A percentile compares a stretch with the other conserved stretches of the same genome.
phyloP scores from a whole-genome alignment of 2,797 vertebrate species.

The Pangasius larnaudii region DNA sequence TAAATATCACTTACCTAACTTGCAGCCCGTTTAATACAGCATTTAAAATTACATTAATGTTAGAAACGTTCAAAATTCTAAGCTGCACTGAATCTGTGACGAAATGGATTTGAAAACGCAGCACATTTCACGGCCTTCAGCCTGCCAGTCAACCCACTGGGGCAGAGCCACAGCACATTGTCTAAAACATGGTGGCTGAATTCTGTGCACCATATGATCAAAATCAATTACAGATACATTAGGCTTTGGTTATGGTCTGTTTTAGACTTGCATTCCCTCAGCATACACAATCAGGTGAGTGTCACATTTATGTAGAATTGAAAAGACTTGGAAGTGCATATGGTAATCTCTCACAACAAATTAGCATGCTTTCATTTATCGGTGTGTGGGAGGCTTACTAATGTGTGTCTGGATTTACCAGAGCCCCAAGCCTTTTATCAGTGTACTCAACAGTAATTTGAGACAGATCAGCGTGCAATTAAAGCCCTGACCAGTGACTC shows the following conservation, averaged over 20 bases:
- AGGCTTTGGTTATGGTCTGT: neutral
- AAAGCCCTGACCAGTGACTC: slow-evolving; percentile 49
- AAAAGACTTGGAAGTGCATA: slow-evolving; percentile 21
- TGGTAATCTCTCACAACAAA: slow-evolving; percentile 36
- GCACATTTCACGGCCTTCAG: slow-evolving; percentile 7
- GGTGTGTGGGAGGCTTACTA: slow-evolving; percentile 66
- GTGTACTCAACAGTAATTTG: slow-evolving; percentile 69
- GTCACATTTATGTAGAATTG: neutral
- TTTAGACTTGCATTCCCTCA: neutral
- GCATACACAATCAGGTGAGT: neutral
- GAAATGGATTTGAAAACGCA: slow-evolving; percentile 3
- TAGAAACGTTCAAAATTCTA: neutral
- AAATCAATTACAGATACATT: neutral
- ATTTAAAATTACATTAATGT: neutral
- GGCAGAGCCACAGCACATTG: neutral
- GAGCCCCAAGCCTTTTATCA: slow-evolving; percentile 71
- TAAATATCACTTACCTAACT: neutral
- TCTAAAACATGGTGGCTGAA: slow-evolving; percentile 8
- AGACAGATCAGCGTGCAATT: slow-evolving; percentile 71
- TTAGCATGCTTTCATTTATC: slow-evolving; percentile 43
- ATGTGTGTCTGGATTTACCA: slow-evolving; percentile 63
- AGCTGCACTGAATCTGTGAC: neutral
- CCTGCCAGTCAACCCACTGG: neutral
- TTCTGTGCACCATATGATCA: neutral
- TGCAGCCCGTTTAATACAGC: neutral